Conservation (phyloP, 2,113 vertebrate genomes). For the Gasterosteus nipponicus region DNA sequence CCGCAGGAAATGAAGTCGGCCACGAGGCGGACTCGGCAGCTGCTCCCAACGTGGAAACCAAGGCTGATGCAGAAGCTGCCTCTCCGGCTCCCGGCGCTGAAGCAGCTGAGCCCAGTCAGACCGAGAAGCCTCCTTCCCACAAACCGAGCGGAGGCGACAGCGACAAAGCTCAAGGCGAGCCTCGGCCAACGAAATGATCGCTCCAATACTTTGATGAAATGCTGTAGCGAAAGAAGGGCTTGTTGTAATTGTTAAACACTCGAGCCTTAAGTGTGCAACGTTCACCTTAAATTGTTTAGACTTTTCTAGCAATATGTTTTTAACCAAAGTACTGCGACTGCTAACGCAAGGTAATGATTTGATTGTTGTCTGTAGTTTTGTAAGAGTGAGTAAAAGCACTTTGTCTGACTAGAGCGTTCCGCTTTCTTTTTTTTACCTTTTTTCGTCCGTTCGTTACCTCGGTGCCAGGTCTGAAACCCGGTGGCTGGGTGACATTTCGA, state of each 20-base stretch:
- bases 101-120: slow-evolving; percentile 5
- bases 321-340: neutral
- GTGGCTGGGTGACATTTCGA: slow-evolving; percentile 18
- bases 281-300: slow-evolving; percentile 1
- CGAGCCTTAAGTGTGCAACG: neutral
- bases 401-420: neutral
- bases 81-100: slow-evolving; percentile 11
- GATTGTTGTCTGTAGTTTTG: neutral
- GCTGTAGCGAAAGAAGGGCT: neutral
- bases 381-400: slow-evolving; percentile 11
- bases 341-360: neutral
- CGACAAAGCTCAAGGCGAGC: slow-evolving; percentile 3
- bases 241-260: neutral
- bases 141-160: slow-evolving; percentile 5
- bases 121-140: slow-evolving; percentile 13
- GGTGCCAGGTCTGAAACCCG: slow-evolving; percentile 1
- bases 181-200: slow-evolving; percentile 23
- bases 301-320: neutral
- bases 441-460: neutral
- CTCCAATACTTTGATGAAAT: slow-evolving; percentile 7
- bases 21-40: slow-evolving; percentile 3
- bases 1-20: neutral
- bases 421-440: neutral
- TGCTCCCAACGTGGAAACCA: neutral
- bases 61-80: slow-evolving; percentile 17